Percentiles rank a stretch among this genome's conserved stretches.
These are phyloP conservation scores for Neotoma lepida DNA, from an alignment of 2,113 vertebrate species.

Conservation along the genomic window DNA sequence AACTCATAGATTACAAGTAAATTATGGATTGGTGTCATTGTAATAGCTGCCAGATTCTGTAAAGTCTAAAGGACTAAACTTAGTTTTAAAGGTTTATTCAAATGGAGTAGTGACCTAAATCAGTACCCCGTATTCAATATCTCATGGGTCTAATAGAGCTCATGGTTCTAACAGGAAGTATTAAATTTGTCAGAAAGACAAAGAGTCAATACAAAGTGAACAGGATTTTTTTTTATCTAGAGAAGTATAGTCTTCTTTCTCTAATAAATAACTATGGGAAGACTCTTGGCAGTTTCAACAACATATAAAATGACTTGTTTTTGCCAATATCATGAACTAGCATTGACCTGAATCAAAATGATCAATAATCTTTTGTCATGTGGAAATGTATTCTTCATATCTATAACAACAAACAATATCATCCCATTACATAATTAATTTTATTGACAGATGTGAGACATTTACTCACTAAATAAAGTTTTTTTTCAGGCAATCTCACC, in stretches of 20 bases:
- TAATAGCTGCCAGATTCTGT: constrained; percentile 16
- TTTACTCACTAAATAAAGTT: constrained; percentile 49
- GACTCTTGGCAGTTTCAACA: constrained; percentile 30
- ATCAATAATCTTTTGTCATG: constrained; percentile 50
- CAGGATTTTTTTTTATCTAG: constrained; percentile 60
- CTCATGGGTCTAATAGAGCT: constrained; percentile 65
- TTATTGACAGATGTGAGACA: constrained; percentile 21
- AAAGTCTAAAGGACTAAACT: constrained; percentile 17
- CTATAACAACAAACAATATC: constrained; percentile 33
- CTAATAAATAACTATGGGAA: constrained; percentile 73
- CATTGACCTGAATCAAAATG: constrained; percentile 58
- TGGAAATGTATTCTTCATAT: constrained; percentile 49
- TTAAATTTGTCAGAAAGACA: constrained; percentile 75
- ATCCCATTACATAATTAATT: constrained; percentile 55
- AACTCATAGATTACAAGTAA: background rate
- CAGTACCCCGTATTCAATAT: constrained; percentile 43
- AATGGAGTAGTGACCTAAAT: constrained; percentile 60
- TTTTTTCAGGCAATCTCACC: constrained; percentile 19
- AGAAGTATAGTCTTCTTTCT: constrained; percentile 68
- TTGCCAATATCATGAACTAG: constrained; percentile 60
- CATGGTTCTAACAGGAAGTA: constrained; percentile 69
- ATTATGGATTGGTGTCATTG: background rate
- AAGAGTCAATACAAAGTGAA: constrained; percentile 73
- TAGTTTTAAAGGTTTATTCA: constrained; percentile 63
- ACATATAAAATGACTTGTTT: constrained; percentile 70